These are phyloP conservation scores for Sericinus montela DNA, from an alignment of 2,888 invertebrate species.

Conservation along the genomic window DNA sequence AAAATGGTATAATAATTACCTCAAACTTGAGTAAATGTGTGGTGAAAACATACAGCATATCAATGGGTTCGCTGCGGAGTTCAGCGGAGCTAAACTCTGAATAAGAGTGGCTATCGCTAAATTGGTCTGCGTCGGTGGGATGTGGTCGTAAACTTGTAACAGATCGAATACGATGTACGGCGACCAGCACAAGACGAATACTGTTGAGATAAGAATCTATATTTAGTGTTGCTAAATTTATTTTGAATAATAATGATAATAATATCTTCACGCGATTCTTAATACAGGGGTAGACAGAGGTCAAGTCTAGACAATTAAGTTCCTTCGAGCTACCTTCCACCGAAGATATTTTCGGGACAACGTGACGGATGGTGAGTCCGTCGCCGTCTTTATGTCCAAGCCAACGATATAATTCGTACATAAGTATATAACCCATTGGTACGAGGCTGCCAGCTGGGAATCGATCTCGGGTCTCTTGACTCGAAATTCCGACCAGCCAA, in stretches of 20 bases:
- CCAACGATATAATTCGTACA: no score
- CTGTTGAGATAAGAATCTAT: constrained; percentile 65
- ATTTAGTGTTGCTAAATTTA: background rate
- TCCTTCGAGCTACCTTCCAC: no score
- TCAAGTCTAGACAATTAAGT: no score
- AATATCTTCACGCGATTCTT: no score
- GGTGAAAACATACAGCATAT: constrained; percentile 97
- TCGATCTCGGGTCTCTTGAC: no score
- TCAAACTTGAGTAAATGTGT: constrained; percentile 89
- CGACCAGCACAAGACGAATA: constrained; percentile 96
- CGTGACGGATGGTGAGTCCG: no score
- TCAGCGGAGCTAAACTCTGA: constrained; percentile 93
- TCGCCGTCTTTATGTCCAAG: no score
- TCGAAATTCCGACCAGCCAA: no score
- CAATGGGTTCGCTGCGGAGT: constrained; percentile 96
- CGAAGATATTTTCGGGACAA: no score
- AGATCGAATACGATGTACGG: constrained; percentile 96
- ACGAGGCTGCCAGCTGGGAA: no score
- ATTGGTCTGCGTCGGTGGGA: constrained; percentile 87
- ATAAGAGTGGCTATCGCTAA: constrained; percentile 93
- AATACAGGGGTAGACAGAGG: no score
- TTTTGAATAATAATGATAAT: background rate
- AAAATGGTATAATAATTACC: constrained; percentile 73
- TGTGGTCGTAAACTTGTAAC: constrained; percentile 91
- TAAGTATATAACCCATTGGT: no score